Base-by-base conservation (phyloP, 2,797 vertebrate species). In the Anomalospiza imberbis region DNA sequence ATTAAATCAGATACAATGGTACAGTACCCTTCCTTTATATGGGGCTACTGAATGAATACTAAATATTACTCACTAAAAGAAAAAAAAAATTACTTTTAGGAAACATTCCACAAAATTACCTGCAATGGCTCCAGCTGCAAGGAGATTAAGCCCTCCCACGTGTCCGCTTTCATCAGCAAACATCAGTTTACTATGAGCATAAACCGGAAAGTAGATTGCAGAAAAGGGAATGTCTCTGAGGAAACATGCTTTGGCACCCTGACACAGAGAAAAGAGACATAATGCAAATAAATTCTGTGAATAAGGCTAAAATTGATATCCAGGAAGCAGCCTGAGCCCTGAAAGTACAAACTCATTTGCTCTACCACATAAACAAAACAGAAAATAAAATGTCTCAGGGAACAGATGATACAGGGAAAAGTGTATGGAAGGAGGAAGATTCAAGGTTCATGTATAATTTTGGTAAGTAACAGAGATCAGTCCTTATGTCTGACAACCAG, bases 201-300 rank as follows among this genome's bases (percentile, higher is more conserved):
- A 99, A 91, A 99, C 99, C 17, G 99, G 99, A 97, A 99, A 99
- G 97, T 99, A 99, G 97, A 99, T 99, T 68, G 99, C 99, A 34
- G 99, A 99, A 98, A 99, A 99, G 90, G 99, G 99, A 98, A 99
- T 99, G 98, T 99, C 99, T 96, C 99, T 98, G 96, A 99, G 98
- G 98, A 99, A 99, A 97, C 99, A 99, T 3, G 99, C 99, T 98
- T 99, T 99, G 95, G 99, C 99, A 96, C 99, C 99, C 99, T 99
- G 95, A 95, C 91, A 97, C 72, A 86, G 29, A 92, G 83, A 89
- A 95, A 96, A 93, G 77, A 97, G 82, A 96, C 9, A 48, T 12
- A 93, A 94, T 80, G 68, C 48, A 95, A 93, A 91, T 85, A 82
- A 71, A 89, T 95, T 85, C 63, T 76, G 44, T 88, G 93, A 91